Evolutionary conservation across 2,113 vertebrate genomes (phyloP).

Genomic region (Triplophysa siluroides): DNA sequence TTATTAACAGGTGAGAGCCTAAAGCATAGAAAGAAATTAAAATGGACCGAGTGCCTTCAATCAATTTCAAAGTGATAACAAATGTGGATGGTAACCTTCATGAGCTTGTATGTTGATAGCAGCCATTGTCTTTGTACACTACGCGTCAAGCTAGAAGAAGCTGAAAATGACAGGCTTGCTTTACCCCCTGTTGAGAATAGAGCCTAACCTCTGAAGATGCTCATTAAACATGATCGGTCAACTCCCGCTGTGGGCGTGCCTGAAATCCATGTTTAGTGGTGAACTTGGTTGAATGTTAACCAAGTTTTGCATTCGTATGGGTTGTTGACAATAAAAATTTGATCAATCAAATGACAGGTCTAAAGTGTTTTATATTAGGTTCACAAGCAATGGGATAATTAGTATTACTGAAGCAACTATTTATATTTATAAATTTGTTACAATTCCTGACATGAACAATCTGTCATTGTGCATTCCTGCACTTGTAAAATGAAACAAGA

Average conservation of each 20-base stretch:
- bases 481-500: neutral
- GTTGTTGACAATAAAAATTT: no score
- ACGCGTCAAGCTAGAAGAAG: constrained; percentile 17
- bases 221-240: constrained; percentile 20
- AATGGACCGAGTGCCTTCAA: neutral
- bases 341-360: neutral
- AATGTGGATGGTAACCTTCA: neutral
- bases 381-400: neutral
- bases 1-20: neutral
- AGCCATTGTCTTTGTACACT: neutral
- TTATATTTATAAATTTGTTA: neutral
- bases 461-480: neutral
- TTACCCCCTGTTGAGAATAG: constrained; percentile 22
- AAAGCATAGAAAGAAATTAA: neutral
- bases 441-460: neutral
- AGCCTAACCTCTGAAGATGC: constrained; percentile 21
- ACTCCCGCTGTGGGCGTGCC: neutral
- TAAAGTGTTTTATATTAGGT: neutral
- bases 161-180: constrained; percentile 15
- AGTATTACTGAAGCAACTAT: neutral
- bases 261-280: constrained; percentile 3
- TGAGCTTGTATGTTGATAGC: neutral
- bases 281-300: neutral
- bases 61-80: neutral
- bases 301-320: neutral